Percentiles rank a stretch among this genome's conserved stretches.
phyloP scores from a whole-genome alignment of 2,113 vertebrate species.

The Symphodus melops region DNA sequence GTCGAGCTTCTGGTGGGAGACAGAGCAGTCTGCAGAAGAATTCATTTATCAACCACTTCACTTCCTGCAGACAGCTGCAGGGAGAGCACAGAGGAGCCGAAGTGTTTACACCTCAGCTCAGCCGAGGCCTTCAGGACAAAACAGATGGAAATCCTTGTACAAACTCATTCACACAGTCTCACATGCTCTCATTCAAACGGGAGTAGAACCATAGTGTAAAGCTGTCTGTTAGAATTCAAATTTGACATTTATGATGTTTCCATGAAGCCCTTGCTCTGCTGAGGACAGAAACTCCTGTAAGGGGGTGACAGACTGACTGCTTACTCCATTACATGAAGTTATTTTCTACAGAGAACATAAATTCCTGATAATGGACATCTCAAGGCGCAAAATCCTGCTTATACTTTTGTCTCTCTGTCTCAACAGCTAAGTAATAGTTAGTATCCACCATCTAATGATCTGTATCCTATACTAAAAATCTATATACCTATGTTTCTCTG shows the following conservation, averaged over 20 bases:
- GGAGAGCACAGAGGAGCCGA: slow-evolving; percentile 57
- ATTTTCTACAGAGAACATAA: no score
- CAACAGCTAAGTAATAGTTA: no score
- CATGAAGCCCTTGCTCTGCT: no score
- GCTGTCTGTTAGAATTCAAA: neutral
- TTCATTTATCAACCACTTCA: slow-evolving; percentile 77
- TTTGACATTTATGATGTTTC: slow-evolving; percentile 19
- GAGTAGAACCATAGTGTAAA: neutral
- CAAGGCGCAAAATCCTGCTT: no score
- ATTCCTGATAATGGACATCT: no score
- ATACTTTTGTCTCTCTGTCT: no score
- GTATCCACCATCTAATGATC: no score
- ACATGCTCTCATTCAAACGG: slow-evolving; percentile 33
- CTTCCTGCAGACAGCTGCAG: slow-evolving; percentile 67
- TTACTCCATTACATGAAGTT: no score
- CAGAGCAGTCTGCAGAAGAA: slow-evolving; percentile 56
- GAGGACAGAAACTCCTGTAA: no score
- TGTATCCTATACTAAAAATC: no score
- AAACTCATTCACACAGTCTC: slow-evolving; percentile 41
- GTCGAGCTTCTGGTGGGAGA: slow-evolving; percentile 22
- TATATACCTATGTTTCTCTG: no score
- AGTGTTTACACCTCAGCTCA: slow-evolving; percentile 68
- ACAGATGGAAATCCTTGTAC: slow-evolving; percentile 53
- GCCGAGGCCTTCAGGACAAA: slow-evolving; percentile 51
- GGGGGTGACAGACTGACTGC: no score